Evolutionary conservation across 2,888 invertebrate genomes (phyloP).

Genomic region (Stenotaenia linearis): DNA sequence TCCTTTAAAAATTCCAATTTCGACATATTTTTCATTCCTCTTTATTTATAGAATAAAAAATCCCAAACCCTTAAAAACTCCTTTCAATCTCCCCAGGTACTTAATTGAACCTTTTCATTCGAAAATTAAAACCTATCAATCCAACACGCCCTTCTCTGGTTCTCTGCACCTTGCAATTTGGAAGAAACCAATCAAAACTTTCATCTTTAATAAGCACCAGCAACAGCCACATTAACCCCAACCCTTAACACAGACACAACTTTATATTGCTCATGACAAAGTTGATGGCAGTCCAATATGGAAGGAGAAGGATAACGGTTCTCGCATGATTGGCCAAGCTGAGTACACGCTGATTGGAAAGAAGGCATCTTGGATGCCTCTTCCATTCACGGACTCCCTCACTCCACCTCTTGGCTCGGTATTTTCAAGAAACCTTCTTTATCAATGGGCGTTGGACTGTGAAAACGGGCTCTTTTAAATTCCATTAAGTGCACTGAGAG

Average conservation of each 20-base stretch:
- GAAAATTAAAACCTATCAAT: not conserved
- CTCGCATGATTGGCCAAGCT: constrained; percentile 24
- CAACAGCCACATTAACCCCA: constrained; percentile 20
- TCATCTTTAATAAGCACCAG: constrained; percentile 22
- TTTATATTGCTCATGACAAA: constrained; percentile 24
- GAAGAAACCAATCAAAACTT: not conserved
- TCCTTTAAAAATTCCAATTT: no score
- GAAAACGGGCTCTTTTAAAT: constrained; percentile 23
- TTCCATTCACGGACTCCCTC: not conserved
- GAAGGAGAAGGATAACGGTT: constrained; percentile 23
- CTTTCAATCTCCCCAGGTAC: no score
- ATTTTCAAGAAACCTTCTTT: constrained; percentile 20
- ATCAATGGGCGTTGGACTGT: constrained; percentile 26
- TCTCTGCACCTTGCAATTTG: not conserved
- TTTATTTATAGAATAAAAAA: no score
- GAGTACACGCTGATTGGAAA: constrained; percentile 24
- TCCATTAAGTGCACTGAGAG: constrained; percentile 23
- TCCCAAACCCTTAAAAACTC: no score
- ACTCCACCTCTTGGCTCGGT: not conserved
- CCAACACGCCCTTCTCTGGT: not conserved
- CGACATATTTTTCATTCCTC: no score
- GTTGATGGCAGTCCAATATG: constrained; percentile 26
- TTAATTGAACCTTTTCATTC: not conserved
- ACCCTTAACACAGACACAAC: constrained; percentile 26
- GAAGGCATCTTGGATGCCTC: constrained; percentile 26